These are phyloP conservation scores for Nansenia antarctica DNA, from an alignment of 2,113 vertebrate genomes.

Conservation along the genomic window DNA sequence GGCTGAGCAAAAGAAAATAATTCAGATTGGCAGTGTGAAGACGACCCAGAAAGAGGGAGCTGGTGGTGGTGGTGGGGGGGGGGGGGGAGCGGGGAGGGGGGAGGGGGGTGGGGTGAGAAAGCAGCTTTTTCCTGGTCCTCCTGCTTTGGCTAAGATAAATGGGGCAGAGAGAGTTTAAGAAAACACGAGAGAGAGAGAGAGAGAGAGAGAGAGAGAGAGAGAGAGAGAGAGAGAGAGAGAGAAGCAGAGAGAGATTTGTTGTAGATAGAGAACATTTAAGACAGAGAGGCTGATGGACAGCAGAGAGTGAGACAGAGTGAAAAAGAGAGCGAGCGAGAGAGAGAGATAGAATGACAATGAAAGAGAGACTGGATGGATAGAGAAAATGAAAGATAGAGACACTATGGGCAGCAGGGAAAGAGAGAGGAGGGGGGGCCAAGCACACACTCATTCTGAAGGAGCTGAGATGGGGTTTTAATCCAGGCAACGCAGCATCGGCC, in stretches of 20 bases:
- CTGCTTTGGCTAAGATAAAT: not conserved
- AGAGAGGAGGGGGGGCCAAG: conserved; percentile 5
- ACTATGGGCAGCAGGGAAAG: not conserved
- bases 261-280: not conserved
- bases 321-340: not conserved
- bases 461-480: not conserved
- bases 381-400: not conserved
- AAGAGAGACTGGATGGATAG: too few relatives aligned
- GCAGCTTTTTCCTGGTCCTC: conserved; percentile 5
- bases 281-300: conserved; percentile 5
- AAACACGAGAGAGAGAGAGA: not conserved
- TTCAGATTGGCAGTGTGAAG: not conserved
- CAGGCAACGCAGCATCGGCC: conserved; percentile 1
- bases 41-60: not conserved
- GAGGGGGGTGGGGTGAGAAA: not conserved
- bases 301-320: not conserved
- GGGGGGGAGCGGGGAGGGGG: too few relatives aligned
- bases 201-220: not conserved
- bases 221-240: not conserved
- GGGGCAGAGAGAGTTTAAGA: conserved; percentile 16
- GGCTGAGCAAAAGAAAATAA: not conserved
- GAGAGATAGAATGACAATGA: conserved; percentile 1
- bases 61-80: too few relatives aligned
- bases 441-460: conserved; percentile 3
- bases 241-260: too few relatives aligned